Conservation (phyloP, 2,888 invertebrate genomes). For the Spisula subtruncata region DNA sequence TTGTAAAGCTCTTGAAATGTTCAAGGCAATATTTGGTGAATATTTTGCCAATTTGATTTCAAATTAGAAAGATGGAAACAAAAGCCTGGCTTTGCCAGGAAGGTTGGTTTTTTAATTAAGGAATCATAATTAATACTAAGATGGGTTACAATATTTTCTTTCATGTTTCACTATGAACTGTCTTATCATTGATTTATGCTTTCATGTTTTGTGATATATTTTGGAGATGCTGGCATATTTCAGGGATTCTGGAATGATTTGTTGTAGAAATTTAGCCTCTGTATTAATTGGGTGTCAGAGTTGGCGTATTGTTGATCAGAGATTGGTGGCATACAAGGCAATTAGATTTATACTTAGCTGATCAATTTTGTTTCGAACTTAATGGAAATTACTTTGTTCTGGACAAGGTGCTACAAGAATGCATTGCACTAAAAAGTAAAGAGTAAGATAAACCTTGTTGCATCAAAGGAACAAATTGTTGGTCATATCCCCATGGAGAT, state of each 20-base stretch:
- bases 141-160: background rate
- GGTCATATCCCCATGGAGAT: too few species aligned
- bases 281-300: background rate
- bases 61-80: background rate
- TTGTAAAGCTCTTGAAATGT: background rate
- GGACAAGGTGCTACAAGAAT: too few species aligned
- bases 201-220: slow-evolving; percentile 5
- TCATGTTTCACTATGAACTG: slow-evolving; percentile 5
- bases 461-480: too few species aligned
- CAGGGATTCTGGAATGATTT: background rate
- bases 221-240: background rate
- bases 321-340: too few species aligned
- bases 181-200: background rate
- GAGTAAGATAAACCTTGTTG: too few species aligned
- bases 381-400: too few species aligned
- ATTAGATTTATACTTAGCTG: too few species aligned
- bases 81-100: background rate
- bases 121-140: background rate
- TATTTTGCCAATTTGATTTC: background rate
- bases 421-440: too few species aligned
- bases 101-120: background rate
- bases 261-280: background rate
- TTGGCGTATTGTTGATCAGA: background rate
- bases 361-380: too few species aligned
- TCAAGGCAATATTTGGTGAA: background rate